These are phyloP conservation scores for Lithosia quadra DNA, from an alignment of 2,888 invertebrate species.

Conservation along the genomic window DNA sequence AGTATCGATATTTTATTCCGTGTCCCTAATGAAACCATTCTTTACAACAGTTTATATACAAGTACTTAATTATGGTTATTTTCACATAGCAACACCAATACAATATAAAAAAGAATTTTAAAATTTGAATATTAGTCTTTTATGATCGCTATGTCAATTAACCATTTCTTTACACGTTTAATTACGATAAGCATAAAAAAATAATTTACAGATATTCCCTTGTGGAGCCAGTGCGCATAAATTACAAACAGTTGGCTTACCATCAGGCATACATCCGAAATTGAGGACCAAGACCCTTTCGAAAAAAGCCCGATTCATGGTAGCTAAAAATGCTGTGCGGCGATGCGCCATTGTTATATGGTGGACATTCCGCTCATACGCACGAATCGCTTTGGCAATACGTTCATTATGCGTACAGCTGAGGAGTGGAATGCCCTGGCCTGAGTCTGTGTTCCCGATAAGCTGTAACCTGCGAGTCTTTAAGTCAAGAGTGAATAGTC, in stretches of 20 bases:
- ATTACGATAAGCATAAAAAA: slow-evolving; percentile 22
- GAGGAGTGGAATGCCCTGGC: too few species aligned
- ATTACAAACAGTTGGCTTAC: slow-evolving; percentile 5
- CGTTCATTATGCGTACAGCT: too few species aligned
- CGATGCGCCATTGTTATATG: too few species aligned
- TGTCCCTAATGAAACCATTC: too few species aligned
- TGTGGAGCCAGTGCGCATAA: slow-evolving; percentile 13
- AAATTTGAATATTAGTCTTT: slow-evolving; percentile 17
- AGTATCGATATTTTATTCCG: too few species aligned
- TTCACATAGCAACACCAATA: slow-evolving; percentile 35
- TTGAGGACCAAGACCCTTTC: background rate
- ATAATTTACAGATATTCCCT: background rate
- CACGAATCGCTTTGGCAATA: too few species aligned
- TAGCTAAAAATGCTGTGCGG: too few species aligned
- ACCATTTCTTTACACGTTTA: slow-evolving; percentile 26
- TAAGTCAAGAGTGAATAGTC: too few species aligned
- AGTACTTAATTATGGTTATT: slow-evolving; percentile 13
- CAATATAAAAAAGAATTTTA: slow-evolving; percentile 6
- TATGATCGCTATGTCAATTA: slow-evolving; percentile 28
- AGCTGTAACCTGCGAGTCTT: too few species aligned
- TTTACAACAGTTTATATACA: slow-evolving; percentile 31
- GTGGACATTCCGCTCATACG: too few species aligned
- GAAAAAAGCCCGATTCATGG: too few species aligned
- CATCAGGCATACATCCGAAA: background rate
- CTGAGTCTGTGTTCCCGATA: too few species aligned